Base-by-base conservation (phyloP, 1,140 invertebrate species). In the Leptonema lineaticorne region DNA sequence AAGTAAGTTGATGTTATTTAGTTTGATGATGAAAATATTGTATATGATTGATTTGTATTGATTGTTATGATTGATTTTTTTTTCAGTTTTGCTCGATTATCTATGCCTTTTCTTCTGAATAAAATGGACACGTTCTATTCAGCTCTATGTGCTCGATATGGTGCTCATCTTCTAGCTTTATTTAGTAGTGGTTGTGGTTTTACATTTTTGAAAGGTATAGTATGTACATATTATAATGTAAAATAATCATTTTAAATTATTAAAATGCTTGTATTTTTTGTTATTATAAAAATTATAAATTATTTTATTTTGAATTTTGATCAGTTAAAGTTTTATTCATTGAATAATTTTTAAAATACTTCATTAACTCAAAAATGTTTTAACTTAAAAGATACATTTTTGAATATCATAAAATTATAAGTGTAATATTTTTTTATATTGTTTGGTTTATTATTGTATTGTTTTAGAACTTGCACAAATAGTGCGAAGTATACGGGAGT, bases 161-260 rank as follows among this genome's bases (percentile, higher is more conserved):
- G 27, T 24, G 27, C 62, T 29, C 26, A 22, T 18, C 62, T 64
- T 29, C 20, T 45, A 8, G 22, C 27, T 24, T 20, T 64, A 27
- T 22, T 29, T 4, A 16, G 22, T 50, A 45, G n/a, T 64, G 18
- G 16, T 14, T 64, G 62, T 50, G 62, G 37, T 45, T 48, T 29
- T n/a, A 48, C 45, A n/a, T 64, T 64, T 64, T 41, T 64, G 28
- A 50, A 50, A 64, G 62, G 62, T 64, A 7, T 24, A n/a, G n/a
- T n/a, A n/a, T n/a, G n/a, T n/a, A n/a, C n/a, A n/a, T n/a, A n/a
- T n/a, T n/a, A n/a, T n/a, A n/a, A n/a, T n/a, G n/a, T n/a, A n/a
- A n/a, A n/a, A n/a, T n/a, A n/a, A n/a, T 46, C 14, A 45, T 24
- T 46, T 59, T 16, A 57, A 9, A 7, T 62, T 45, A n/a, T 45